Evolutionary conservation across 2,797 vertebrate species (phyloP), one percentile per base, ranked within the genome.

Genomic region (Philypnodon macrostomus): DNA sequence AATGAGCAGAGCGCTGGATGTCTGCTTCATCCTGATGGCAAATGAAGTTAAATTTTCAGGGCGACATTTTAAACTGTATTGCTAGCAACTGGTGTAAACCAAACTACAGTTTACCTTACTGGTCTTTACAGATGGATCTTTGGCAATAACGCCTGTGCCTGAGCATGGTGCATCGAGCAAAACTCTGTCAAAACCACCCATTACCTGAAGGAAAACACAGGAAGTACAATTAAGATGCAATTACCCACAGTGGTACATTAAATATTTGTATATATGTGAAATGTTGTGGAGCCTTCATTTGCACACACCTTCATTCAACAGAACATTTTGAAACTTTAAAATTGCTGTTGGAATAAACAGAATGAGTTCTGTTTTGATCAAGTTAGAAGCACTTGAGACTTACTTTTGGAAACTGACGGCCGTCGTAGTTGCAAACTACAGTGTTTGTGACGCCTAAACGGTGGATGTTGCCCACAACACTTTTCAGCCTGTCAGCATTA

Each of bases 151-250:
- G 0, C 97, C 97, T 0, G 97, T 99, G 46, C 97, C 97, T 0
- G 96, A 96, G 71, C 97, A 99, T 0, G 97, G 97, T 29, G 97
- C 97, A n/a, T 99, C 97, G 23, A 99, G 86, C 61, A 99, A 83
- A 12, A 97, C 95, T 45, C 97, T 80, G 57, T 98, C 96, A 10
- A 99, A 99, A 9, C 96, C 96, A 31, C 95, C 94, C 75, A 96
- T 91, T 6, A 99, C 93, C 97, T 99, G 54, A 1, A 23, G 13
- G 11, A 1, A 49, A 46, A 29, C 18, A 3, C 4, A 30, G 6
- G 44, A 18, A 40, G 13, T 8, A 29, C 7, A 26, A 10, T 1
- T n/a, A n/a, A n/a, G n/a, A n/a, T n/a, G n/a, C n/a, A n/a, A n/a
- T n/a, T n/a, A n/a, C n/a, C n/a, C n/a, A n/a, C n/a, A n/a, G n/a